Conservation (phyloP, 2,797 vertebrate species). For the Dendrocincla tyrannina region DNA sequence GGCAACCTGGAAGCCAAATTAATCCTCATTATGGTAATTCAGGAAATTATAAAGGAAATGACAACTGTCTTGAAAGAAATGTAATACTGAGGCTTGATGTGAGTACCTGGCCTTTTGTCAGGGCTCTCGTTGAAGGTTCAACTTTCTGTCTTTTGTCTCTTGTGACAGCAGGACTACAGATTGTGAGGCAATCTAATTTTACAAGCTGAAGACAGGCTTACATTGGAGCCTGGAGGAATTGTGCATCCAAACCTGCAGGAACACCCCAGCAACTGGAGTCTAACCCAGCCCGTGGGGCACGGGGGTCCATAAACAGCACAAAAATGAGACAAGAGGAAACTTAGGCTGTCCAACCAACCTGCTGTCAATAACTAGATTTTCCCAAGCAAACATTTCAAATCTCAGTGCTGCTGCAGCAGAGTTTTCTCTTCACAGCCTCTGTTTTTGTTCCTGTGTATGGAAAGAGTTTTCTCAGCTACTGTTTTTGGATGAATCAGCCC, state of each 20-base stretch:
- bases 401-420: not conserved
- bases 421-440: not conserved
- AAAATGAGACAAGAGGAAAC: not conserved
- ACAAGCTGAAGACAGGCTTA: slow-evolving; percentile 21
- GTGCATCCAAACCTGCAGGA: not conserved
- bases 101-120: not conserved
- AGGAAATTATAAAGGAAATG: slow-evolving; percentile 60
- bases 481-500: not conserved
- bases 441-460: not conserved
- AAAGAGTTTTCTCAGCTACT: not conserved
- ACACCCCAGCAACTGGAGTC: fast-evolving
- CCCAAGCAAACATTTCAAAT: not conserved
- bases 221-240: not conserved
- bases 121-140: not conserved
- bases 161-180: not conserved
- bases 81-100: not conserved
- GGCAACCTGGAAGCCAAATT: slow-evolving; percentile 53
- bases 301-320: not conserved
- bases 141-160: slow-evolving; percentile 5
- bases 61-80: slow-evolving; percentile 42
- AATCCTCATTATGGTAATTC: slow-evolving; percentile 58
- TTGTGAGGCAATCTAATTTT: slow-evolving; percentile 6
- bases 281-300: not conserved
- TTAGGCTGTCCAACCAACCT: not conserved
- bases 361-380: not conserved